phyloP scores from a whole-genome alignment of 2,797 vertebrate species.

The Neostethus bicornis region DNA sequence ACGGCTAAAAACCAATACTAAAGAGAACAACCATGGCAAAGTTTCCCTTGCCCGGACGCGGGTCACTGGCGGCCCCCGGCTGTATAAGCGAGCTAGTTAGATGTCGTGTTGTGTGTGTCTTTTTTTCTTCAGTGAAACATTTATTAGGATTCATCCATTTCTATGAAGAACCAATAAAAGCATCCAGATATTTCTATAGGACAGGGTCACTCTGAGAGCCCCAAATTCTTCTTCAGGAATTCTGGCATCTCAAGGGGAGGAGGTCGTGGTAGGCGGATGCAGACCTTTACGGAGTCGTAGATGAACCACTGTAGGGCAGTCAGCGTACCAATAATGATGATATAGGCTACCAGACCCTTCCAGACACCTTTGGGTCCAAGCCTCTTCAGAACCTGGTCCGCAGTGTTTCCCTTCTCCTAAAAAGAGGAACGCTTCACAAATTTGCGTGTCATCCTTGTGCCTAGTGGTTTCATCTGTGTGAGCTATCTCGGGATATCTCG shows the following conservation, averaged over 20 bases:
- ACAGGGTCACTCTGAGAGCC: conserved; percentile 80
- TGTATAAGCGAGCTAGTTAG: no score
- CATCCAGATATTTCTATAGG: conserved; percentile 63
- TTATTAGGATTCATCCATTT: conserved; percentile 67
- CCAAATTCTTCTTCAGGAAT: conserved; percentile 95
- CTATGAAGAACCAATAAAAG: conserved; percentile 71
- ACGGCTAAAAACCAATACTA: no score
- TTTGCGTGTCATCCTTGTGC: no score
- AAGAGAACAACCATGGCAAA: no score
- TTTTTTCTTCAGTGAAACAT: conserved; percentile 53
- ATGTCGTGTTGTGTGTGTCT: no score
- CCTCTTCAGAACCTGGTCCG: conserved; percentile 86
- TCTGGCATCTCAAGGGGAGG: conserved; percentile 96
- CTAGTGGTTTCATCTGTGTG: no score
- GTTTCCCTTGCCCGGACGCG: no score
- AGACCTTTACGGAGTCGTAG: conserved; percentile 95
- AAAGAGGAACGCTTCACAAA: no score
- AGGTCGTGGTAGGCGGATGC: conserved; percentile 94
- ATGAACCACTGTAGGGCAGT: conserved; percentile 98
- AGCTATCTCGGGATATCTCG: no score
- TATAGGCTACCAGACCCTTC: conserved; percentile 94
- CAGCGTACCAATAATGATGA: conserved; percentile 97
- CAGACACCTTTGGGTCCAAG: conserved; percentile 96
- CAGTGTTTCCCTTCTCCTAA: conserved; percentile 96
- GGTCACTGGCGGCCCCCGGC: no score